Base-by-base conservation (phyloP, 1,140 invertebrate genomes). In the Psilanteris sp. region DNA sequence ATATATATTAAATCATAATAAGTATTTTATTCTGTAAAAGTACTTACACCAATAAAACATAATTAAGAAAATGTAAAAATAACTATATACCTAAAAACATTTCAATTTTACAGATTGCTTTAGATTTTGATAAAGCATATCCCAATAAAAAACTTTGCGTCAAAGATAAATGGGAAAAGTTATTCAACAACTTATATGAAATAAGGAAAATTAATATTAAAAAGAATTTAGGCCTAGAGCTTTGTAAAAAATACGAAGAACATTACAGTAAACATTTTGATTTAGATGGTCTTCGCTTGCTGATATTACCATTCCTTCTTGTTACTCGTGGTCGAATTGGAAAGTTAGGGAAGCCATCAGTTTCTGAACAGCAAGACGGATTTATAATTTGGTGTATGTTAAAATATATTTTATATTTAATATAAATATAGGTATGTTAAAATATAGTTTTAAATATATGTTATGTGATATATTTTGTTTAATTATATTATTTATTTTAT, bases 301-400 rank as follows among this genome's bases (percentile, higher is more conserved):
- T 50, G 0, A 39, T 50, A 8, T 26, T 64, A 3, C 48, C 59
- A 32, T 64, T 22, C 15, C 27, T 64, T 13, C 8, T 64, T 0
- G 22, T 64, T 31, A 10, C 22, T 4, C n/a, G 9, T 18, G 46
- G 34, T n/a, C 43, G 48, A 9, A 22, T 20, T 26, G 59, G 31
- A 22, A 50, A 41, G 16, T 8, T 3, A 7, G 32, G 15, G 1
- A 39, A 39, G 6, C 16, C 46, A 6, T 11, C 61, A 0, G n/a
- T 8, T 41, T 1, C 11, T 26, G 27, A 52, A 43, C 1, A n/a
- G 0, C n/a, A 26, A 14, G 37, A 52, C 4, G 36, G 26, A 13
- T 52, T 66, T 6, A 4, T 66, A 9, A 3, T 41, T 4, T 59
- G 54, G 54, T 59, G 54, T 39, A 59, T n/a, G n/a, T n/a, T n/a